phyloP scores from a whole-genome alignment of 1,140 invertebrate genomes.

The Plectrocnemia conspersa region DNA sequence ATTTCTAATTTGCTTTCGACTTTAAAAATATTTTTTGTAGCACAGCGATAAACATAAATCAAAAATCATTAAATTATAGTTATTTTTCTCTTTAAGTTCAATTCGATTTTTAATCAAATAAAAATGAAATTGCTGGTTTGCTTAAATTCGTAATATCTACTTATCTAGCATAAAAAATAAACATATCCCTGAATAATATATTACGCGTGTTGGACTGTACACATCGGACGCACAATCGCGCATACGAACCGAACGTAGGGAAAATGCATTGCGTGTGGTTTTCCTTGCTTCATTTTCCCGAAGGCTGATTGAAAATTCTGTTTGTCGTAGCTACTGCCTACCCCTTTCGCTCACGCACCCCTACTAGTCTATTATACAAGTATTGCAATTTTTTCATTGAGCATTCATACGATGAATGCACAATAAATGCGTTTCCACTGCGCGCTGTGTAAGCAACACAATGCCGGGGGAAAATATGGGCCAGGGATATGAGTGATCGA shows the following conservation, averaged over 20 bases:
- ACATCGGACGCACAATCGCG: constrained; percentile 13
- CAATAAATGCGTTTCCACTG: constrained; percentile 21
- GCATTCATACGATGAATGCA: constrained; percentile 13
- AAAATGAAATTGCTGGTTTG: too few species aligned
- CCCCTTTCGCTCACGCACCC: neutral
- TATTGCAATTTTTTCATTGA: constrained; percentile 15
- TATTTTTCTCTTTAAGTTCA: too few species aligned
- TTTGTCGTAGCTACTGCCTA: constrained; percentile 9
- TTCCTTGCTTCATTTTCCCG: constrained; percentile 24
- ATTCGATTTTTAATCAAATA: too few species aligned
- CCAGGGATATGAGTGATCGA: constrained; percentile 17
- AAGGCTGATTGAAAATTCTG: constrained; percentile 28
- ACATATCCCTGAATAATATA: too few species aligned
- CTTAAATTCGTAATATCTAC: too few species aligned
- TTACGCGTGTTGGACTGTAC: too few species aligned
- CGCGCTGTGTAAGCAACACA: constrained; percentile 14
- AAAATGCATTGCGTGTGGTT: constrained; percentile 26
- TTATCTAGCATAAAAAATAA: too few species aligned
- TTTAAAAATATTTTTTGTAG: too few species aligned
- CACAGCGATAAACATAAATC: too few species aligned
- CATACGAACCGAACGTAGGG: constrained; percentile 2
- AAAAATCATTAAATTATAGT: too few species aligned
- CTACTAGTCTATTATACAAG: neutral
- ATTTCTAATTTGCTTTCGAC: too few species aligned
- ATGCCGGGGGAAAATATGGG: constrained; percentile 22